phyloP scores from a whole-genome alignment of 1,140 invertebrate genomes.

The Drosophila subpulchrella region DNA sequence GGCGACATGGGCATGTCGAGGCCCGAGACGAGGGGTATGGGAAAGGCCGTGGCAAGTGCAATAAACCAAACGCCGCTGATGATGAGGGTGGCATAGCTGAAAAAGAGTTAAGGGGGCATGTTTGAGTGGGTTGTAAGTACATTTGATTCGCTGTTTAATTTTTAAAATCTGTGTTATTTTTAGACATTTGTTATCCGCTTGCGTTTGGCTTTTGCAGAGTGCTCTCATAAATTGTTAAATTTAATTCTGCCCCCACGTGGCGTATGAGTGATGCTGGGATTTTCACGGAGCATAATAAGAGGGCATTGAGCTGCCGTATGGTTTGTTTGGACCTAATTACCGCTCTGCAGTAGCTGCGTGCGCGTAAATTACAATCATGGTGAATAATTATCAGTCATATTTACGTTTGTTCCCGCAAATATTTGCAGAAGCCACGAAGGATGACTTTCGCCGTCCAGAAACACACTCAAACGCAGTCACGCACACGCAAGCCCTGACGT shows the following conservation, averaged over 20 bases:
- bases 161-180: constrained; percentile 18
- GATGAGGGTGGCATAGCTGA: constrained; percentile 88
- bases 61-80: constrained; percentile 92
- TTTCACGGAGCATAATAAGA: constrained; percentile 26
- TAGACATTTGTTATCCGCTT: constrained; percentile 3
- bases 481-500: constrained; percentile 48
- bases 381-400: constrained; percentile 75
- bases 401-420: constrained; percentile 66
- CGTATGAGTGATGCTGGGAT: constrained; percentile 40
- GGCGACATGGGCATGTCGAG: constrained; percentile 86
- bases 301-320: constrained; percentile 22
- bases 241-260: neutral
- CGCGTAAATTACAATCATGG: constrained; percentile 57
- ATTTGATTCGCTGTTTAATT: constrained; percentile 8
- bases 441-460: constrained; percentile 20
- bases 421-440: constrained; percentile 71
- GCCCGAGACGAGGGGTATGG: constrained; percentile 90
- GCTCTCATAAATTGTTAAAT: constrained; percentile 3
- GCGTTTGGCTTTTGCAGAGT: neutral
- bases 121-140: constrained; percentile 17
- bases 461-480: constrained; percentile 15
- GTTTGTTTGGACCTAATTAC: constrained; percentile 6
- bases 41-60: constrained; percentile 91
- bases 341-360: constrained; percentile 29
- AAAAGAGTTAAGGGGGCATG: constrained; percentile 16